Conservation (phyloP, 2,113 vertebrate species). For the Gambusia holbrooki region DNA sequence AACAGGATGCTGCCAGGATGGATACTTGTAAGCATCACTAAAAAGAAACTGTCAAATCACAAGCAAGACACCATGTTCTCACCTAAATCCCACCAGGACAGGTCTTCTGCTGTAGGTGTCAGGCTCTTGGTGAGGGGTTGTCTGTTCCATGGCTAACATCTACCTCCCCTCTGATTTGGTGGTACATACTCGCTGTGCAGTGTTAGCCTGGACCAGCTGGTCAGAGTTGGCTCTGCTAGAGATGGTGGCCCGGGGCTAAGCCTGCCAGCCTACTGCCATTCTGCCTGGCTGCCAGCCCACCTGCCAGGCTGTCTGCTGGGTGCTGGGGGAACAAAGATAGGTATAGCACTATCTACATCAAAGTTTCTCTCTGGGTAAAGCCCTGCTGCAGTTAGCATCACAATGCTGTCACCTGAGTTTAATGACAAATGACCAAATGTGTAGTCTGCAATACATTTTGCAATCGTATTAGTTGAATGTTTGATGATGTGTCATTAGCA, state of each 20-base stretch:
- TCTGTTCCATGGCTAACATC: slow-evolving; percentile 55
- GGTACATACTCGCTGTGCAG: slow-evolving; percentile 51
- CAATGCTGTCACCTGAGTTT: not conserved
- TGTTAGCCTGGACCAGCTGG: slow-evolving; percentile 70
- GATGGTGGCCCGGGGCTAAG: slow-evolving; percentile 60
- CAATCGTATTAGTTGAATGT: not conserved
- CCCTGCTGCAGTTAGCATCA: not conserved
- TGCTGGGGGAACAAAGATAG: slow-evolving; percentile 60
- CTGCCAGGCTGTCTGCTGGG: slow-evolving; percentile 70
- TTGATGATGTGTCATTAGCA: not conserved
- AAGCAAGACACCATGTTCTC: slow-evolving; percentile 45
- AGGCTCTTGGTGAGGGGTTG: slow-evolving; percentile 51
- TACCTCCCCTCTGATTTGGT: slow-evolving; percentile 49
- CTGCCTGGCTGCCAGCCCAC: slow-evolving; percentile 60
- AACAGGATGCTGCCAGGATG: slow-evolving; percentile 27
- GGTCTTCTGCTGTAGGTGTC: slow-evolving; percentile 49
- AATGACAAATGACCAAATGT: too few relatives aligned
- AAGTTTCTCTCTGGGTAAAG: slow-evolving; percentile 51
- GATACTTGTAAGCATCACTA: slow-evolving; percentile 10
- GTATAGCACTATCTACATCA: slow-evolving; percentile 61
- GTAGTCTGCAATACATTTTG: too few relatives aligned
- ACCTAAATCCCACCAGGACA: slow-evolving; percentile 46
- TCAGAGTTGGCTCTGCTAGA: slow-evolving; percentile 66
- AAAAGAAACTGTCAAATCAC: slow-evolving; percentile 33
- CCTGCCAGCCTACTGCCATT: slow-evolving; percentile 68